Conservation (phyloP, 2,888 invertebrate genomes). For the Neoscelio sp. region DNA sequence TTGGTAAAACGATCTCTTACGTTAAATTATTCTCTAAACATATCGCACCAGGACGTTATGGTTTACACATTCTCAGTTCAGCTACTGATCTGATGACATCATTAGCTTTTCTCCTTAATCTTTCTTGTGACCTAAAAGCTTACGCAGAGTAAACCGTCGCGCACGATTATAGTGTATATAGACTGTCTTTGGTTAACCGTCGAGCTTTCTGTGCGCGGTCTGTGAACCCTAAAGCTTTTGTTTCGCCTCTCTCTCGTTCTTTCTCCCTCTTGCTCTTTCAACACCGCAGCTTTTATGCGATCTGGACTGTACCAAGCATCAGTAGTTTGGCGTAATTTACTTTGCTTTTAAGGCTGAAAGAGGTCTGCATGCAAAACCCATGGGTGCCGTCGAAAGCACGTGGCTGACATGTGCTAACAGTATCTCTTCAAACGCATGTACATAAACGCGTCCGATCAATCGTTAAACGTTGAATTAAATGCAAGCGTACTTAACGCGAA, state of each 20-base stretch:
- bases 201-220: conserved; percentile 42
- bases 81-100: conserved; percentile 50
- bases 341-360: conserved; percentile 72
- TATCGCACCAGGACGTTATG: neutral
- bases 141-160: conserved; percentile 68
- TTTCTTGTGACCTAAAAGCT: conserved; percentile 38
- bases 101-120: conserved; percentile 56
- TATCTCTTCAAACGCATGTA: conserved; percentile 1
- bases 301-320: conserved; percentile 50
- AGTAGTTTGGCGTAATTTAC: conserved; percentile 72
- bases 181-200: conserved; percentile 55
- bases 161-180: conserved; percentile 65
- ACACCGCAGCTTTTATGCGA: conserved; percentile 69
- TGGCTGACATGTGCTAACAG: conserved; percentile 34
- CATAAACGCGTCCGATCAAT: conserved; percentile 9
- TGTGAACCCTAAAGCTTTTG: conserved; percentile 48
- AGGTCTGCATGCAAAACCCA: conserved; percentile 64
- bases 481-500: conserved; percentile 6
- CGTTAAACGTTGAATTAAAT: conserved; percentile 2
- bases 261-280: conserved; percentile 41
- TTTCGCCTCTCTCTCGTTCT: conserved; percentile 34
- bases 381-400: conserved; percentile 41
- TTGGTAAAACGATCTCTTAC: too few relatives aligned
- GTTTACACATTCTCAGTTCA: conserved; percentile 18
- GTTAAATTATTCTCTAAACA: neutral